Base-by-base conservation (phyloP, 2,888 invertebrate genomes). In the Parapristionchus giblindavisi region DNA sequence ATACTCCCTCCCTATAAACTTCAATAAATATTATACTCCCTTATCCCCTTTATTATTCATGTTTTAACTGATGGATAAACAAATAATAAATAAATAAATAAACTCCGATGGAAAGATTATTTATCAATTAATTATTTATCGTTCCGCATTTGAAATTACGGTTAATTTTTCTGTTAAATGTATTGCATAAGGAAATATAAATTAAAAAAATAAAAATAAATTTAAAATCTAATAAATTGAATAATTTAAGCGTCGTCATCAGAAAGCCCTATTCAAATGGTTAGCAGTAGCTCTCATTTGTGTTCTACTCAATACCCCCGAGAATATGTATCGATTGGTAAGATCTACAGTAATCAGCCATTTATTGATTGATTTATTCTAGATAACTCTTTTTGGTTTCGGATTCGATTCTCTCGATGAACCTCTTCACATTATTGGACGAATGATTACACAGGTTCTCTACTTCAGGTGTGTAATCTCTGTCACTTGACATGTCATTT, bases 231-330 rank as follows among this genome's bases (percentile, higher is more conserved):
- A 36, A 38, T 4, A 1, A 14, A 63, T 21, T 48, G 29, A 65
- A 29, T 34, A 5, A 4, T 52, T 77, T 68, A 77, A 79, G 79
- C 52, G 51, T 36, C 75, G 77, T 0, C 79, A 79, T 38, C 76
- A 79, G 43, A 74, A 71, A 40, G 75, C 79, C 34, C 72, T 79
- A n/a, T 76, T 76, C 73, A 75, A 70, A 34, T 79, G 79, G 79
- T 65, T 79, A 58, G 58, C 76, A 5, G 76, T 79, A 11, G 79
- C 79, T n/a, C 70, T 77, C 24, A 51, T 77, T 32, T 77, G 79
- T 52, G 72, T 79, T 21, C 71, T 75, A 1, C 72, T 79, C 58
- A 79, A 79, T 54, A 77, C 79, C 1, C 79, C 79, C 6, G 79
- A 79, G 70, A 77, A 79, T 61, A 71, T 76, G 2, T 76, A 73